phyloP scores from a whole-genome alignment of 2,888 invertebrate species.

The Busseola fusca region DNA sequence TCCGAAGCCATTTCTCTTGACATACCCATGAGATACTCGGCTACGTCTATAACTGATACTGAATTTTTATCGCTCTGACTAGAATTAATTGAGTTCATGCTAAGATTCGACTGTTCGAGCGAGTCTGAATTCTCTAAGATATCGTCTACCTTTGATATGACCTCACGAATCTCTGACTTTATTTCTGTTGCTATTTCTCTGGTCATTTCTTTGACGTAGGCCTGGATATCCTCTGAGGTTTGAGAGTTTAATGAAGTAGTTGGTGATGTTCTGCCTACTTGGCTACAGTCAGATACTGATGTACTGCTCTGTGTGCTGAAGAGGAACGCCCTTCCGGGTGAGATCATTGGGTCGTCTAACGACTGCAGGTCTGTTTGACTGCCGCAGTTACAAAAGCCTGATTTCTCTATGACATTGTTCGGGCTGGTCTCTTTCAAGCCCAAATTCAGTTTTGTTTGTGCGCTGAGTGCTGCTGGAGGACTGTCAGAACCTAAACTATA shows the following conservation, averaged over 20 bases:
- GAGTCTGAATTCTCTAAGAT: slow-evolving; percentile 92
- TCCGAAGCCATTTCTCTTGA: slow-evolving; percentile 94
- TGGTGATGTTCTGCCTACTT: slow-evolving; percentile 88
- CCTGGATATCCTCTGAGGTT: slow-evolving; percentile 91
- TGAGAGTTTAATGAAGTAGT: slow-evolving; percentile 87
- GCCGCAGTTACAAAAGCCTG: slow-evolving; percentile 91
- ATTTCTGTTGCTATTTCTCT: slow-evolving; percentile 94
- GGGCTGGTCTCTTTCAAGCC: slow-evolving; percentile 89
- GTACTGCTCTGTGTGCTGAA: slow-evolving; percentile 85
- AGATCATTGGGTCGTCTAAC: slow-evolving; percentile 88
- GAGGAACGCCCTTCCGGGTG: slow-evolving; percentile 83
- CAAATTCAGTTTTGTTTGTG: slow-evolving; percentile 90
- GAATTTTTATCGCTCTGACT: slow-evolving; percentile 91
- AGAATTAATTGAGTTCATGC: slow-evolving; percentile 85
- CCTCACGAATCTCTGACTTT: slow-evolving; percentile 94
- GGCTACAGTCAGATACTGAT: slow-evolving; percentile 88
- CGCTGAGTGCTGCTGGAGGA: slow-evolving; percentile 89
- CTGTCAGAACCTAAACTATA: slow-evolving; percentile 90
- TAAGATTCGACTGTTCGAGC: slow-evolving; percentile 86
- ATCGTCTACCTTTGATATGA: slow-evolving; percentile 94
- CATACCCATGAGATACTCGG: slow-evolving; percentile 93
- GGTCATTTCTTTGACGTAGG: slow-evolving; percentile 93
- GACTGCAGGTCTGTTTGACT: slow-evolving; percentile 93
- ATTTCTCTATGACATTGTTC: slow-evolving; percentile 77
- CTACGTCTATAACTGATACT: slow-evolving; percentile 92